Evolutionary conservation across 2,113 vertebrate genomes (phyloP), one percentile per base, ranked within the genome.

Genomic region (Tragulus kanchil): DNA sequence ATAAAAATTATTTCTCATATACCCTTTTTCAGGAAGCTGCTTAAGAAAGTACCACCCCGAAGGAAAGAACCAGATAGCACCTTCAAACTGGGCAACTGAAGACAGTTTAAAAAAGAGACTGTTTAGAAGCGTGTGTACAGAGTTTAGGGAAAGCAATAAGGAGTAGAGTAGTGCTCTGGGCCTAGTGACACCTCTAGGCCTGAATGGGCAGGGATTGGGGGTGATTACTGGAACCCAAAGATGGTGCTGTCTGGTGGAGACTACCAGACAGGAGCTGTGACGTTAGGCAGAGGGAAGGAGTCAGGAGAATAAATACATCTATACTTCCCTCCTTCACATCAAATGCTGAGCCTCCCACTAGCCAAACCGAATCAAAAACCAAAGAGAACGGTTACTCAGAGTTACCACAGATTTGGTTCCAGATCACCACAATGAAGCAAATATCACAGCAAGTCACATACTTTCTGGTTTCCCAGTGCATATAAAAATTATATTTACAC

Each of bases 1-100:
- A 8, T 36, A 64, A 16, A 95, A 91, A 87, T 75, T 48, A 75
- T 42, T 81, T 92, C 84, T 50, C 42, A 7, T 50, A 23, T 19
- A 77, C 25, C 17, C 67, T 89, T 67, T 61, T 67, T 89, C 36
- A 92, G 67, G 45, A 95, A 93, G 67, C 42, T 88, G 67, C 90
- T 77, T 10, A 42, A 89, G 31, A 48, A 19, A 1, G 36, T 67
- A 31, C 59, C 23, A 58, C 59, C 58, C 52, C 8, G 85, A 93
- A 11, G 17, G 78, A 17, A 91, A 21, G 45, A 50, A 52, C 23
- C 23, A 87, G 15, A 50, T 12, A 17, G 48, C 36, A 67, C 31
- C 42, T 10, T 77, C 67, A 42, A 67, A 52, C 4, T 7, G 45
- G 58, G 59, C 23, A 50, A 77, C 8, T 59, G 59, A 59, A 85